Evolutionary conservation across 2,797 vertebrate species (phyloP).

Genomic region (Emys orbicularis): DNA sequence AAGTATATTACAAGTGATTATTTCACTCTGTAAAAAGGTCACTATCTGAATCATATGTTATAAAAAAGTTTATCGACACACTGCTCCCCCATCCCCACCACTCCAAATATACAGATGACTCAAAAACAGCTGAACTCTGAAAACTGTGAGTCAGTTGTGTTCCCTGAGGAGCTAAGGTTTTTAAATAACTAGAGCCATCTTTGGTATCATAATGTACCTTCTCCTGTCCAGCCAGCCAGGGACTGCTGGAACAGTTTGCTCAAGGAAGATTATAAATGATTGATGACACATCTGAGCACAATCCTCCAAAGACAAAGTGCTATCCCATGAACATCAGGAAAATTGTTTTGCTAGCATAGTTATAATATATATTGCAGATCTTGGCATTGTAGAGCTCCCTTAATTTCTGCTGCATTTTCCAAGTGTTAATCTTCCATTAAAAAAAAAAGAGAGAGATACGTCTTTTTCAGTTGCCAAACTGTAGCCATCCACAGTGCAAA

Average conservation of each 20-base stretch:
- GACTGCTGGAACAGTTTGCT: no score
- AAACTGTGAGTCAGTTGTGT: background rate
- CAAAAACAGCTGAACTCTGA: background rate
- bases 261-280: background rate
- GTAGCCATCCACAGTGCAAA: background rate
- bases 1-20: background rate
- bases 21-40: background rate
- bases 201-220: no score
- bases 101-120: fast-evolving
- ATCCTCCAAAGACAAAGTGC: background rate
- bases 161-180: background rate
- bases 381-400: background rate
- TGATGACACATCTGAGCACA: background rate
- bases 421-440: background rate
- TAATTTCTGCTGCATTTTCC: background rate
- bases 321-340: background rate
- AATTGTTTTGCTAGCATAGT: background rate
- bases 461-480: background rate
- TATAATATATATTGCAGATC: background rate
- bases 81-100: fast-evolving
- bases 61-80: background rate
- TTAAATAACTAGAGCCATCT: background rate
- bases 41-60: background rate
- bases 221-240: no score
- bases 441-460: background rate